These are phyloP conservation scores for Microctenopoma steveboyesi DNA, from an alignment of 2,797 vertebrate species.

Conservation along the genomic window DNA sequence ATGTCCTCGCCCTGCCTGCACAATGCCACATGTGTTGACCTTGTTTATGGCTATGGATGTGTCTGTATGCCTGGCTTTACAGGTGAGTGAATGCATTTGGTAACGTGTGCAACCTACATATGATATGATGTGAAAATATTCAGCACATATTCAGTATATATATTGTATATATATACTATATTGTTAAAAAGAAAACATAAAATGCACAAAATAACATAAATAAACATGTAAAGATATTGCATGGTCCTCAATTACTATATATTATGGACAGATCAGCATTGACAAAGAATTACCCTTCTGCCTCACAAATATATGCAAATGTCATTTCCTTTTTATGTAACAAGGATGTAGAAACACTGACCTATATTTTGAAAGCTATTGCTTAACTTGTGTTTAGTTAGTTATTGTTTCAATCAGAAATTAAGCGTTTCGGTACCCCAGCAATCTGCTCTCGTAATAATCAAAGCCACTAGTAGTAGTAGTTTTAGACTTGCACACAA, in stretches of 20 bases:
- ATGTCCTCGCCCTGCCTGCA: slow-evolving; percentile 81
- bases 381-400: background rate
- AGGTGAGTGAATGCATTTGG: slow-evolving; percentile 70
- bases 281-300: background rate
- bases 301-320: background rate
- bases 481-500: slow-evolving; percentile 12
- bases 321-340: background rate
- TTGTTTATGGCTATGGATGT: slow-evolving; percentile 78
- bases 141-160: background rate
- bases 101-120: background rate
- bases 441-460: slow-evolving; percentile 3
- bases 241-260: background rate
- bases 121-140: background rate
- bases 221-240: background rate
- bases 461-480: background rate
- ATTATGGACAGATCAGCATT: background rate
- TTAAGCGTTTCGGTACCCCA: background rate
- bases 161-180: no score
- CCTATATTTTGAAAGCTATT: slow-evolving; percentile 5
- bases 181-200: no score
- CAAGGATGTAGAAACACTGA: background rate
- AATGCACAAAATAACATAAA: no score
- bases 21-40: slow-evolving; percentile 80
- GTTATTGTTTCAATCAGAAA: background rate
- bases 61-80: slow-evolving; percentile 80